Evolutionary conservation across 1,140 invertebrate genomes (phyloP).

Genomic region (Eupristina koningsbergeri): DNA sequence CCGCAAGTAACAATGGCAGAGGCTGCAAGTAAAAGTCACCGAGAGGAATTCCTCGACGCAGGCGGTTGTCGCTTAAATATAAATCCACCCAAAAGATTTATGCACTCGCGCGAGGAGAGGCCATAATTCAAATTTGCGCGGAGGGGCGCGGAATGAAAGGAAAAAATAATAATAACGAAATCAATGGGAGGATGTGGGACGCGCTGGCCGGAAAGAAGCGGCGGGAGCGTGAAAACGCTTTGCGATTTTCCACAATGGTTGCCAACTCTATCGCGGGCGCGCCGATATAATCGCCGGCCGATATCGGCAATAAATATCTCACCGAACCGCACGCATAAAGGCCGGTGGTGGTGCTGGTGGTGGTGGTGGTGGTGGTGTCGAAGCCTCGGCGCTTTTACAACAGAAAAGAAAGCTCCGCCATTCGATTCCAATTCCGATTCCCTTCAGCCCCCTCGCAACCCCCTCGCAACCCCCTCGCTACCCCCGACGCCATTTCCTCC

Average conservation of each 20-base stretch:
- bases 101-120: conserved; percentile 37
- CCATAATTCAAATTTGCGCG: conserved; percentile 48
- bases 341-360: background rate
- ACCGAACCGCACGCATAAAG: conserved; percentile 43
- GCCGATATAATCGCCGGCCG: conserved; percentile 29
- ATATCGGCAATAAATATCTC: conserved; percentile 51
- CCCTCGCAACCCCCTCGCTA: background rate
- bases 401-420: conserved; percentile 1
- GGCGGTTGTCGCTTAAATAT: conserved; percentile 3
- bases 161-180: conserved; percentile 24
- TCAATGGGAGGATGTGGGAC: background rate
- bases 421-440: conserved; percentile 45
- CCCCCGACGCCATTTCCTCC: too few species aligned
- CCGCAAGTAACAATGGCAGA: conserved; percentile 32
- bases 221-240: conserved; percentile 37
- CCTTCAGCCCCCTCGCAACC: background rate
- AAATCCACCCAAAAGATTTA: conserved; percentile 40
- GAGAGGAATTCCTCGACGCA: background rate
- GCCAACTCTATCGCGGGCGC: conserved; percentile 24
- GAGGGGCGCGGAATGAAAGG: conserved; percentile 37
- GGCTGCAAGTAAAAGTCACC: background rate
- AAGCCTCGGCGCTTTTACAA: background rate
- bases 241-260: conserved; percentile 51
- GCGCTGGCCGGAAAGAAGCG: conserved; percentile 22
- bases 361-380: too few species aligned